Base-by-base conservation (phyloP, 2,888 invertebrate genomes). In the Syrista parreyssii region DNA sequence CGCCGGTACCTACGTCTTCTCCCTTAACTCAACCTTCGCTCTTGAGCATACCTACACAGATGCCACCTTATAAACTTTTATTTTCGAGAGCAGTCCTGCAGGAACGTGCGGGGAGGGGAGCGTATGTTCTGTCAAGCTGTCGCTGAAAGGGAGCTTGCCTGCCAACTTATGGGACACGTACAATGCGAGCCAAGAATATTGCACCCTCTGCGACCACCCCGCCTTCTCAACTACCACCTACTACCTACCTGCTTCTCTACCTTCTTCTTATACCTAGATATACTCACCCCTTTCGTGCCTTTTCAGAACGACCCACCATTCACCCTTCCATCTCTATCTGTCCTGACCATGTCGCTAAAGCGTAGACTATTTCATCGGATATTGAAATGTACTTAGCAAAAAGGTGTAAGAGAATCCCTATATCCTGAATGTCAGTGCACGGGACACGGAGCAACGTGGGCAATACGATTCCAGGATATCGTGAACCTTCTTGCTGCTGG, bases 91-190 rank as follows among this genome's bases (percentile, higher is more conserved):
- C 76, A 74, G 77, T 77, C 77, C 77, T 68, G 80, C 74, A 68
- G 75, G 73, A 80, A 77, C 79, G 79, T 76, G 75, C 73, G 75
- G 83, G 83, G 84, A 84, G 81, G 55, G 83, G 85, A 85, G 86
- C 85, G 87, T 89, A 90, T 90, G 89, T 90, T 89, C 90, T 89
- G 90, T 90, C 90, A 90, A 90, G 89, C 90, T 90, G 90, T 89
- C 90, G 90, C 89, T 89, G 87, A 88, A 88, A 87, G 86, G 86
- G 84, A 89, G 85, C 86, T 85, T 84, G 87, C 83, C 90, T 89
- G 89, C 89, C 90, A 90, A 90, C 89, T 90, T 88, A 90, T 89
- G 87, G 88, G 89, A 90, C 90, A 90, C 87, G 88, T 89, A 88
- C 88, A 89, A 89, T 89, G 86, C 87, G 85, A 89, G 87, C 87